phyloP scores from a whole-genome alignment of 2,888 invertebrate genomes.

The Epinotia bilunana region DNA sequence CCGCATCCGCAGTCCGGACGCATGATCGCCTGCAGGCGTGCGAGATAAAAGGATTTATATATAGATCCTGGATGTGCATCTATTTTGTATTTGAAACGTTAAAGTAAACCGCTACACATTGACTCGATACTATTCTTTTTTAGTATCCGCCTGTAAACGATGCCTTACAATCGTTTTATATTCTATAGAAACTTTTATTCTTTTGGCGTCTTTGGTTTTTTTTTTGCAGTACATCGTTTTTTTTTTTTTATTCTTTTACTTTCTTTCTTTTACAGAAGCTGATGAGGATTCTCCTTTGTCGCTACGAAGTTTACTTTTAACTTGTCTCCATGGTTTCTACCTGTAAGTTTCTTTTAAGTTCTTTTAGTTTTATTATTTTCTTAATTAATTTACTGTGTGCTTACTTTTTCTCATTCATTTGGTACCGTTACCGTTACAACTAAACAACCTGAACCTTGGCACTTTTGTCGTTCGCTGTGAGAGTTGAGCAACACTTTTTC shows the following conservation, averaged over 20 bases:
- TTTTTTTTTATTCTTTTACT: slow-evolving; percentile 44
- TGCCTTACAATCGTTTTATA: not conserved
- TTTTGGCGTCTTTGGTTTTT: slow-evolving; percentile 48
- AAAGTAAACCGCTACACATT: not conserved
- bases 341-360: slow-evolving; percentile 81
- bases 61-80: slow-evolving; percentile 65
- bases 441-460: not conserved
- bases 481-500: too few relatives aligned
- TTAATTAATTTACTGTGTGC: slow-evolving; percentile 45
- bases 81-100: slow-evolving; percentile 36
- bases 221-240: slow-evolving; percentile 45
- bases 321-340: slow-evolving; percentile 79
- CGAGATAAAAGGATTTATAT: slow-evolving; percentile 72
- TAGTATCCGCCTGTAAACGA: not conserved
- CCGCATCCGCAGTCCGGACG: slow-evolving; percentile 53
- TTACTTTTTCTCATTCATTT: slow-evolving; percentile 35
- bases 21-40: slow-evolving; percentile 45
- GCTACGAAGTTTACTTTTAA: slow-evolving; percentile 68
- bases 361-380: slow-evolving; percentile 58
- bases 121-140: not conserved
- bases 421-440: not conserved
- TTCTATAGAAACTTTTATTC: not conserved
- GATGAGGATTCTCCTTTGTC: slow-evolving; percentile 61
- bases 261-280: slow-evolving; percentile 70
- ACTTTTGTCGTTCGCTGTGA: not conserved